These are phyloP conservation scores for Platorchestia sp. DNA, from an alignment of 1,140 invertebrate genomes.

Conservation along the genomic window DNA sequence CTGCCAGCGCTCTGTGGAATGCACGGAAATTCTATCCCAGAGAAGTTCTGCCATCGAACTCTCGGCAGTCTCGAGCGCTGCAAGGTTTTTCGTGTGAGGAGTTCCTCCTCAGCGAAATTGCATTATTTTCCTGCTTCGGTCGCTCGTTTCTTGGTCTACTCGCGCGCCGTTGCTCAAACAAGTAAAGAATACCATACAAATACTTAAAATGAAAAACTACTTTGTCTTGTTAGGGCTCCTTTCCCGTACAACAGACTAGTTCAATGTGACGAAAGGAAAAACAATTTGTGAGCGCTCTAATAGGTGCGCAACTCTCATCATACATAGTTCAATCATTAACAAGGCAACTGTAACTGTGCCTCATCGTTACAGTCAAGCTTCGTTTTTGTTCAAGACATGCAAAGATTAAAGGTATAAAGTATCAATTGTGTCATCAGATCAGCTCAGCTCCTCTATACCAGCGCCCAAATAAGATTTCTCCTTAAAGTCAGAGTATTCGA, in stretches of 20 bases:
- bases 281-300: background rate
- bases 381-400: background rate
- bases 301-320: background rate
- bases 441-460: background rate
- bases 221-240: background rate
- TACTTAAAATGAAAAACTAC: background rate
- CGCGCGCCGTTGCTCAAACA: background rate
- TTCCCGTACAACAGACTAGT: background rate
- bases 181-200: background rate
- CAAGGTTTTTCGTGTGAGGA: background rate
- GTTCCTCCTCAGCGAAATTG: background rate
- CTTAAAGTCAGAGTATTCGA: no score
- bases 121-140: background rate
- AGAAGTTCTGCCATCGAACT: background rate
- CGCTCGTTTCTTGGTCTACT: background rate
- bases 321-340: background rate
- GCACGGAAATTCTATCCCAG: background rate
- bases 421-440: background rate
- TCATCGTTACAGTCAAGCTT: background rate
- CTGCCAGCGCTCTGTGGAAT: background rate
- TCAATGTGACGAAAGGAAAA: background rate
- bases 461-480: background rate
- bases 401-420: background rate
- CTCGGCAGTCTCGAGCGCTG: background rate
- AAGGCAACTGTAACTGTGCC: background rate